These are phyloP conservation scores for Chironex yamaguchii DNA, from an alignment of 30 jellyfish, hydroid and myxozoan species.

Conservation along the genomic window DNA sequence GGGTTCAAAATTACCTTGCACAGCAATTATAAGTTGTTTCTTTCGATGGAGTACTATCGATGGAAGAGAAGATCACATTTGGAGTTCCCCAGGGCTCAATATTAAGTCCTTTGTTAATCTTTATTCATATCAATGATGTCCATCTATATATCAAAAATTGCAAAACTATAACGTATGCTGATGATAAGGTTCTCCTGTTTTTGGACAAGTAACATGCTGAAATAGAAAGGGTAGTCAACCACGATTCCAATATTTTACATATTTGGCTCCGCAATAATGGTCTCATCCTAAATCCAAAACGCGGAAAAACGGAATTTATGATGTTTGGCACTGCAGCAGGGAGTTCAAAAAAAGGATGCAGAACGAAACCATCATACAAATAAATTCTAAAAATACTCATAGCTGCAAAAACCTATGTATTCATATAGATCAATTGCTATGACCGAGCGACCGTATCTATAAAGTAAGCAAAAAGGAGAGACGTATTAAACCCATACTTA, in stretches of 20 bases:
- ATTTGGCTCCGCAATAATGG: constrained; percentile 53
- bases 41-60: constrained; percentile 32
- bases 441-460: too few relatives aligned
- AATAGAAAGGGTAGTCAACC: constrained; percentile 44
- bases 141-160: constrained; percentile 25
- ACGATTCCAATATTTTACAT: constrained; percentile 41
- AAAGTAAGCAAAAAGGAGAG: constrained; percentile 54
- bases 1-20: constrained; percentile 1
- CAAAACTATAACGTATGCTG: constrained; percentile 55
- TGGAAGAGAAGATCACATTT: constrained; percentile 7
- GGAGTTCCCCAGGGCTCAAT: constrained; percentile 70
- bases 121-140: constrained; percentile 40
- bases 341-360: neutral
- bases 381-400: too few relatives aligned
- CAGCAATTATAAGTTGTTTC: constrained; percentile 14
- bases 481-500: constrained; percentile 60
- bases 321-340: constrained; percentile 29
- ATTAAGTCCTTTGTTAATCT: constrained; percentile 50
- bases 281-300: constrained; percentile 17
- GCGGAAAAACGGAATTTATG: constrained; percentile 38
- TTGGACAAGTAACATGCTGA: constrained; percentile 51
- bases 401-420: too few relatives aligned
- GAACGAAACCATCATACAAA: too few relatives aligned
- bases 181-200: constrained; percentile 49
- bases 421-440: too few relatives aligned